Percentiles rank a stretch among this genome's conserved stretches.
These are phyloP conservation scores for Stegostoma tigrinum DNA, from an alignment of 2,113 vertebrate genomes.

Conservation along the genomic window DNA sequence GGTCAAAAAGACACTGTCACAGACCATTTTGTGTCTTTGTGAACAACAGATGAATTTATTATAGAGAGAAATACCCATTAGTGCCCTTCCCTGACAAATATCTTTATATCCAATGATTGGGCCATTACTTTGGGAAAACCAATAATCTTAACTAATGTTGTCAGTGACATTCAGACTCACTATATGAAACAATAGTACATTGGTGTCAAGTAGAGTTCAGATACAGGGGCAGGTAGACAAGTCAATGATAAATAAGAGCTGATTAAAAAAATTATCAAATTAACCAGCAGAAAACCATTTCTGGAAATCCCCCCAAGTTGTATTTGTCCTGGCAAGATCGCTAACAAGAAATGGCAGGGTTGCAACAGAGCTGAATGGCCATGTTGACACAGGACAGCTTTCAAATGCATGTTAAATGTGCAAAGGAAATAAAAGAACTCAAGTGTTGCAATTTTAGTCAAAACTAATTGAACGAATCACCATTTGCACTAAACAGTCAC, in stretches of 20 bases:
- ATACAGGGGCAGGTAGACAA: background rate
- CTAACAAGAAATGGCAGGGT: background rate
- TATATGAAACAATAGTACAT: background rate
- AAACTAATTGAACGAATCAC: background rate
- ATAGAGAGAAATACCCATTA: background rate
- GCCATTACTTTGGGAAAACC: background rate
- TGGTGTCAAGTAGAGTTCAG: background rate
- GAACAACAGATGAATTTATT: background rate
- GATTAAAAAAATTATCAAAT: background rate
- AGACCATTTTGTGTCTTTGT: background rate
- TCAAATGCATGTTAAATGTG: background rate
- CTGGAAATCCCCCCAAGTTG: background rate
- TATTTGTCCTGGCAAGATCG: conserved; percentile 7
- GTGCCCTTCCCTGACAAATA: background rate
- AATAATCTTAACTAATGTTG: background rate
- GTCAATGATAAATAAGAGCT: background rate
- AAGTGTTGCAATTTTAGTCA: background rate
- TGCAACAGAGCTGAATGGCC: background rate
- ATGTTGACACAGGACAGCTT: background rate
- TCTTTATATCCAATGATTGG: background rate
- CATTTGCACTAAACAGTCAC: background rate
- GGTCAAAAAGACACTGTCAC: background rate
- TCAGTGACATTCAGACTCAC: background rate
- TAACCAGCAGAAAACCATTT: background rate
- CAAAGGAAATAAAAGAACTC: background rate